A percentile compares a stretch with the other conserved stretches of the same genome.
Conservation (phyloP, 2,797 vertebrate genomes). For the Astyanax mexicanus region DNA sequence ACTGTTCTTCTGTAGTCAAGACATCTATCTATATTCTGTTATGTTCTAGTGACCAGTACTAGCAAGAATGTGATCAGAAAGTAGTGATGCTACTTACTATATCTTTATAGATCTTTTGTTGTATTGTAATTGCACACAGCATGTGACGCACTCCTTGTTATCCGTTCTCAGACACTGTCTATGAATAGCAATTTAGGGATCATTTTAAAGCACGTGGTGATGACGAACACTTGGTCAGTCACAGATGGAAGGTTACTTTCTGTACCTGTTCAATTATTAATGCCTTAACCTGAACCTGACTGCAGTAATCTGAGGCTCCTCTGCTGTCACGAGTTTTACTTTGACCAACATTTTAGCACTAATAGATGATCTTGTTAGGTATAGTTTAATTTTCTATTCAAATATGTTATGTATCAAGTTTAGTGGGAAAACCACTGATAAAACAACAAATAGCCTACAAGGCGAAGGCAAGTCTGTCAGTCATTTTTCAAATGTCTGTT, state of each 20-base stretch:
- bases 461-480: no score
- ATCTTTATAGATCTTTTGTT: not conserved
- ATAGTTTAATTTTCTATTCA: no score
- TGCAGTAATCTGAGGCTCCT: constrained; percentile 66
- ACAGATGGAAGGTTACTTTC: constrained; percentile 60
- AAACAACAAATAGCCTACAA: no score
- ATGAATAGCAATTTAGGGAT: not conserved
- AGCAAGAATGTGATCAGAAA: no score
- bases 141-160: constrained; percentile 8
- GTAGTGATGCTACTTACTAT: not conserved
- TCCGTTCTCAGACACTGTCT: not conserved
- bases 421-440: no score
- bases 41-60: no score
- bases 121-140: not conserved
- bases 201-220: constrained; percentile 61
- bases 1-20: no score
- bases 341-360: not conserved
- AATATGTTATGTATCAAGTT: no score
- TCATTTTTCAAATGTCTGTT: no score
- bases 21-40: no score
- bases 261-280: constrained; percentile 76
- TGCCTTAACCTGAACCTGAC: constrained; percentile 60
- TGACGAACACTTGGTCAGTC: constrained; percentile 54
- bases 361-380: not conserved
- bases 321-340: constrained; percentile 58